Evolutionary conservation across 2,797 vertebrate species (phyloP).

Genomic region (Psittacula echo): DNA sequence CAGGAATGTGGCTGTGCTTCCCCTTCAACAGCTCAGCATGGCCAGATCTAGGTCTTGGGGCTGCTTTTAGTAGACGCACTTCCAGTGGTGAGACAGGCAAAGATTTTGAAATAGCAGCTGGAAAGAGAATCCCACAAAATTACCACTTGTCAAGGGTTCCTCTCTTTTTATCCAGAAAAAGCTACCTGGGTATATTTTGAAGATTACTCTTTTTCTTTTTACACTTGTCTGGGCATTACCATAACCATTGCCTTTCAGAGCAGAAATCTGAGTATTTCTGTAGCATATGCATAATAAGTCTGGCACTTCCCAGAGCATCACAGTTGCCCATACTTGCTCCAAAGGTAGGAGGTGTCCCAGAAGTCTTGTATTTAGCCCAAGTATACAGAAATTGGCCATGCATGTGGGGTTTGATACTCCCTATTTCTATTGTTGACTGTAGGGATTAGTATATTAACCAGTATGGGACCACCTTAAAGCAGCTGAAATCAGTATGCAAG

Average conservation of each 20-base stretch:
- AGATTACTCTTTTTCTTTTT: not conserved
- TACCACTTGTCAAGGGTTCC: not conserved
- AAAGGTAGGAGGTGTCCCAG: not conserved
- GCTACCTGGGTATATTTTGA: not conserved
- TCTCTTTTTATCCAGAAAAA: not conserved
- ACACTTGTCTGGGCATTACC: not conserved
- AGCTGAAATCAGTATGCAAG: not conserved
- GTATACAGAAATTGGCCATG: not conserved
- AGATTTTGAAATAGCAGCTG: not conserved
- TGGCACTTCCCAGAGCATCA: not conserved
- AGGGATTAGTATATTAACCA: not conserved
- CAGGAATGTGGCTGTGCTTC: not conserved
- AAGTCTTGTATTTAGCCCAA: not conserved
- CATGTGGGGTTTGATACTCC: not conserved
- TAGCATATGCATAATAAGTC: not conserved
- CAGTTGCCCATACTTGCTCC: accelerated
- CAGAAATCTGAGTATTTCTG: not conserved
- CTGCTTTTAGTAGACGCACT: not conserved
- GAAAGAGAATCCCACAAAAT: not conserved
- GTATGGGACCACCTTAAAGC: not conserved
- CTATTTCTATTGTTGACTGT: not conserved
- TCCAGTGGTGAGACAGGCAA: not conserved
- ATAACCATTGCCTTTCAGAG: not conserved
- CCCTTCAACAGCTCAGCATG: not conserved
- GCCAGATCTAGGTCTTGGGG: not conserved